phyloP scores from a whole-genome alignment of 2,113 vertebrate species.

The Pampusana beccarii region DNA sequence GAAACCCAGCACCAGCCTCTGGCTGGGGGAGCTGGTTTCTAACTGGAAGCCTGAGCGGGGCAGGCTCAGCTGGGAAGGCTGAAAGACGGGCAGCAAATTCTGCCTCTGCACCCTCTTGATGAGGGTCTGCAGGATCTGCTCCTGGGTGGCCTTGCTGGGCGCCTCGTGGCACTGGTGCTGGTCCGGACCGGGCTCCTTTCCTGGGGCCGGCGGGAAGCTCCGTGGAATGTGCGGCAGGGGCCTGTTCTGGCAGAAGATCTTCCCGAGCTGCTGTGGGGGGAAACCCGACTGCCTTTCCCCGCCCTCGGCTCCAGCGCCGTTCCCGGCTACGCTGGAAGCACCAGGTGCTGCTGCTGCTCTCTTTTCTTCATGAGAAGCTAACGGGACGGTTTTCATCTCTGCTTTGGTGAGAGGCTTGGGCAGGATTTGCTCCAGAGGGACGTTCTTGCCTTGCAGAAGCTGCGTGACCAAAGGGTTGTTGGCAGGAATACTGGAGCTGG shows the following conservation, averaged over 20 bases:
- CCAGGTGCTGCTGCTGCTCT: background rate
- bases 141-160: conserved; percentile 83
- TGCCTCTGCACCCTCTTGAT: conserved; percentile 83
- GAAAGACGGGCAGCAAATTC: conserved; percentile 61
- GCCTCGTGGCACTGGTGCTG: conserved; percentile 75
- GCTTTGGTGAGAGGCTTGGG: conserved; percentile 84
- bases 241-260: conserved; percentile 63
- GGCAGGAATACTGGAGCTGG: conserved; percentile 86
- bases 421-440: conserved; percentile 93
- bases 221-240: conserved; percentile 69
- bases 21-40: conserved; percentile 72
- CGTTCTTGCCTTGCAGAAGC: conserved; percentile 92
- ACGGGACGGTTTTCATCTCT: conserved; percentile 70
- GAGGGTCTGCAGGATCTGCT: conserved; percentile 87
- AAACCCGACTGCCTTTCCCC: conserved; percentile 24
- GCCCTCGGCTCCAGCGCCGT: background rate
- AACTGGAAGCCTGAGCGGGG: conserved; percentile 70
- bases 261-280: conserved; percentile 51
- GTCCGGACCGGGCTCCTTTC: conserved; percentile 55
- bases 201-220: conserved; percentile 60
- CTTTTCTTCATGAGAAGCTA: conserved; percentile 56
- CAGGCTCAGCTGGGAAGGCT: conserved; percentile 73
- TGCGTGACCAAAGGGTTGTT: conserved; percentile 95
- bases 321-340: background rate
- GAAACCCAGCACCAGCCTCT: conserved; percentile 84